phyloP scores from a whole-genome alignment of 1,140 invertebrate species.

The Propsilocerus akamusi region DNA sequence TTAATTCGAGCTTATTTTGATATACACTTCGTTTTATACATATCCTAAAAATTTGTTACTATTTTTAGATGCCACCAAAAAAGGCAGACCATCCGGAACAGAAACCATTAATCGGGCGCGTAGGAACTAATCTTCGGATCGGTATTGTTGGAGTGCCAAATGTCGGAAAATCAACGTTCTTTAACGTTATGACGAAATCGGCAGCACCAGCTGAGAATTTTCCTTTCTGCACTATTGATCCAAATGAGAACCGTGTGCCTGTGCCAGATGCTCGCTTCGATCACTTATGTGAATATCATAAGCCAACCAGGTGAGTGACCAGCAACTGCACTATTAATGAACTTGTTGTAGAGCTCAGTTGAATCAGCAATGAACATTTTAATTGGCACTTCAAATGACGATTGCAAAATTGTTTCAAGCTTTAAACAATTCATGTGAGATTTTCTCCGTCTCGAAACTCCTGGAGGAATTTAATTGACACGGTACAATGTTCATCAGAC shows the following conservation, averaged over 20 bases:
- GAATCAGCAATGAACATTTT: not conserved
- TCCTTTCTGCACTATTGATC: constrained; percentile 99
- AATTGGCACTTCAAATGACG: not conserved
- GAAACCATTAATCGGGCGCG: constrained; percentile 85
- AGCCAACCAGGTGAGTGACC: constrained; percentile 72
- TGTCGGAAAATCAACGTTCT: constrained; percentile 71
- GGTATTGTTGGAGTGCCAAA: constrained; percentile 75
- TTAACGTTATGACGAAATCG: constrained; percentile 96
- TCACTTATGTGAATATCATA: constrained; percentile 83
- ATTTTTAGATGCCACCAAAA: constrained; percentile 73
- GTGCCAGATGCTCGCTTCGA: constrained; percentile 92
- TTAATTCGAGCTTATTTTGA: too few relatives aligned
- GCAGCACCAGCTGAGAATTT: constrained; percentile 94
- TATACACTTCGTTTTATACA: too few relatives aligned
- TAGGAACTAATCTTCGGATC: constrained; percentile 94
- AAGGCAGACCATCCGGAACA: constrained; percentile 78
- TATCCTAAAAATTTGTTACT: not conserved
- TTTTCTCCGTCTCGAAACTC: too few relatives aligned
- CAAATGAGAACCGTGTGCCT: constrained; percentile 99
- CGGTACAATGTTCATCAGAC: too few relatives aligned
- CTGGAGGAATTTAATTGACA: too few relatives aligned
- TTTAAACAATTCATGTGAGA: too few relatives aligned
- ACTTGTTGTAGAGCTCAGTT: too few relatives aligned
- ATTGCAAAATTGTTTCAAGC: too few relatives aligned
- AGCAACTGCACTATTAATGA: not conserved